phyloP scores from a whole-genome alignment of 2,888 invertebrate genomes.

The Caenorhabditis sp. region DNA sequence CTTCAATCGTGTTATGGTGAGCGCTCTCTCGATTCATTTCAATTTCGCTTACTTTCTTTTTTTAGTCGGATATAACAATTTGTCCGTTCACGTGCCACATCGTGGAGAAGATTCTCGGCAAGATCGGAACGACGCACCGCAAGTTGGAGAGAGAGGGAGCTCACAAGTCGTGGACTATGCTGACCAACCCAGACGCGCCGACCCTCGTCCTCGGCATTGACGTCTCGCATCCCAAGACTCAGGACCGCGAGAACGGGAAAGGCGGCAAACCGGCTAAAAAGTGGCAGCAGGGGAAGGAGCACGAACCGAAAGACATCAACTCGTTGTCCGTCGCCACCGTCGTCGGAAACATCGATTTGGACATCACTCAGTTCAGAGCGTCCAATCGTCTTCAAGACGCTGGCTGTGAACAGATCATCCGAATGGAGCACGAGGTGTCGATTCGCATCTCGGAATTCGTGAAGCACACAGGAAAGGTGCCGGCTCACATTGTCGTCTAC shows the following conservation, averaged over 20 bases:
- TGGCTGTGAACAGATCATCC: slow-evolving; percentile 15
- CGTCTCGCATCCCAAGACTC: slow-evolving; percentile 91
- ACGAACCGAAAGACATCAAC: too few relatives aligned
- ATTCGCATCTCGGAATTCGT: slow-evolving; percentile 17
- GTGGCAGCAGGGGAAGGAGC: neutral
- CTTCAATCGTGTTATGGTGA: neutral
- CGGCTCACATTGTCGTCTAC: slow-evolving; percentile 47
- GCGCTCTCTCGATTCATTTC: neutral
- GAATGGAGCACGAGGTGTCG: neutral
- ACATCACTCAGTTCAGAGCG: slow-evolving; percentile 65
- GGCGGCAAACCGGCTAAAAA: slow-evolving; percentile 19
- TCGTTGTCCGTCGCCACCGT: neutral
- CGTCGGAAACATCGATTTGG: slow-evolving; percentile 77
- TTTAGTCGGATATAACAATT: neutral
- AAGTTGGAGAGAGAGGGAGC: neutral
- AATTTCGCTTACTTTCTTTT: neutral
- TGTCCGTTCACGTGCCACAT: slow-evolving; percentile 31
- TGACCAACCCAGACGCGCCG: slow-evolving; percentile 79
- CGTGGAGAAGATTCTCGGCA: slow-evolving; percentile 48
- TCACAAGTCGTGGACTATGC: slow-evolving; percentile 28
- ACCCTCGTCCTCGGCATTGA: slow-evolving; percentile 89
- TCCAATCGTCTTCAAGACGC: slow-evolving; percentile 2
- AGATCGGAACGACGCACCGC: slow-evolving; percentile 47
- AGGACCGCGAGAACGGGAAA: slow-evolving; percentile 81
- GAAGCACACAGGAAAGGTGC: slow-evolving; percentile 11